Conservation (phyloP, 2,113 vertebrate species). For the human (Homo sapiens) region GRCh38 chr7:56262501-56263000, state of each 20-base stretch:
- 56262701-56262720: no score
- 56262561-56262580: neutral
- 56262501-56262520: neutral
- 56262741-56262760: neutral
- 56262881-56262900: neutral
- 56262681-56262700: no score
- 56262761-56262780: neutral
- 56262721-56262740: neutral
- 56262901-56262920: neutral
- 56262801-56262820: neutral
- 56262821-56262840: neutral
- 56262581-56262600: neutral
- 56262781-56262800: neutral
- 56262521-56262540: neutral
- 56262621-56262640: no score
- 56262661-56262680: no score
- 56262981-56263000: neutral
- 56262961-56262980: neutral
- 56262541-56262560: neutral
- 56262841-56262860: fast-evolving
- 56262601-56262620: no score
- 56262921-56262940: neutral
- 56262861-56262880: neutral
- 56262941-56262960: neutral
- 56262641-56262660: no score